Evolutionary conservation across 2,888 invertebrate species (phyloP).

Genomic region (Resseliella maxima): DNA sequence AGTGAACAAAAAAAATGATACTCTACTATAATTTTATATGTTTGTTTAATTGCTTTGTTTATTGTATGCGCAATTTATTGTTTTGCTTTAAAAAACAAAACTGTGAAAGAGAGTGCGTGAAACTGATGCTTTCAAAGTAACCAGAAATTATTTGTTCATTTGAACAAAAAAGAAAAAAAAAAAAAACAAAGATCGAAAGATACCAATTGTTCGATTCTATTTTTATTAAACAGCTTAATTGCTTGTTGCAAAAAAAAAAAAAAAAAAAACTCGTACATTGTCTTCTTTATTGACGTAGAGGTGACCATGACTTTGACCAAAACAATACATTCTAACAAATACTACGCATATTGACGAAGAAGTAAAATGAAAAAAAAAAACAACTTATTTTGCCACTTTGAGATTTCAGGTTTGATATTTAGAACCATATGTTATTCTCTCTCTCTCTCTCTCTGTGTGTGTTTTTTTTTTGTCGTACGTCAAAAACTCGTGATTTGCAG

Average conservation of each 20-base stretch:
- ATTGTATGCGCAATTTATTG: not conserved
- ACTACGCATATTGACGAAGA: not conserved
- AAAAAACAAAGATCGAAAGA: not conserved
- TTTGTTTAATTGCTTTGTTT: not conserved
- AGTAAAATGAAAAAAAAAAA: too few relatives aligned
- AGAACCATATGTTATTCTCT: not conserved
- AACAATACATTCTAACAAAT: not conserved
- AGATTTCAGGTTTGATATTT: constrained; percentile 9
- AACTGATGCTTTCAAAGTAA: not conserved
- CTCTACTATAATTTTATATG: too few relatives aligned
- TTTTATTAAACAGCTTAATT: not conserved
- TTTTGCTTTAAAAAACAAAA: not conserved
- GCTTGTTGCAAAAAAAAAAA: not conserved
- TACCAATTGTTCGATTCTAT: not conserved
- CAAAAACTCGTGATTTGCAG: not conserved
- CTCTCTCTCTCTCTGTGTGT: not conserved
- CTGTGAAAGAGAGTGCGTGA: not conserved
- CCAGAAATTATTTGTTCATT: too few relatives aligned
- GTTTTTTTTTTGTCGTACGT: not conserved
- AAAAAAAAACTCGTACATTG: not conserved
- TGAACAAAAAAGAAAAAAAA: not conserved
- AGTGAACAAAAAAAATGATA: too few relatives aligned
- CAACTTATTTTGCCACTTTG: not conserved
- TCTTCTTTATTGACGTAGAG: not conserved
- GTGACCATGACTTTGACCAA: not conserved